Evolutionary conservation across 2,797 vertebrate genomes (phyloP), one percentile per base, ranked within the genome.

Genomic region (Gastrophryne carolinensis): DNA sequence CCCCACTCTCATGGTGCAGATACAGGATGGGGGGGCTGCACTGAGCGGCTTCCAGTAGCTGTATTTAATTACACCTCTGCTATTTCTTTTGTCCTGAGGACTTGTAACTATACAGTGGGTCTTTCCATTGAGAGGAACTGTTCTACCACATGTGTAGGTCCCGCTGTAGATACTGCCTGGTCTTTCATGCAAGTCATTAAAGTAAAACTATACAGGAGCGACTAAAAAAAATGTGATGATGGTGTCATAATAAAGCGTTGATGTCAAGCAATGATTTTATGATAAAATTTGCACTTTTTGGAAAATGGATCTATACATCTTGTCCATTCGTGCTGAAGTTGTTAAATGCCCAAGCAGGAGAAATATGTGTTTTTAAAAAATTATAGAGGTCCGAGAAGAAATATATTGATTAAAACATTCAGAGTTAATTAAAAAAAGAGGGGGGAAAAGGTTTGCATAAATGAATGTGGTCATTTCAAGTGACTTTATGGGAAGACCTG

Each of bases 401-500:
- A 72, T 78, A 50, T 78, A 78, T 78, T 57, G 75, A 78, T 78
- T 78, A 78, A 78, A 78, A 72, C 75, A 78, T 78, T 65, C 8
- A 9, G 75, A 78, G 75, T 78, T 78, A 78, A 78, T 78, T 78
- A 78, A 72, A 78, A 56, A 61, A 44, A n/a, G 15, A 70, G 62
- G 52, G 24, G 49, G 63, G 49, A 71, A 78, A 58, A 39, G 41
- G 49, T 65, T 78, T 65, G 60, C 75, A 78, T 64, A 66, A 70
- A 29, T 17, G 54, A 66, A 67, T 52, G 66, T 72, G 1, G 2
- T 54, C 6, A 72, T 53, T 44, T 66, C 1, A 0, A 12, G 75
- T 41, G 19, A 44, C 66, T 80, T 79, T 52, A 21, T 11, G 61
- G 21, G n/a, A 6, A 0, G 0, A 6, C 21, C 37, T 24, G n/a